phyloP scores from a whole-genome alignment of 2,888 invertebrate genomes.

The Druceiella hillmani region DNA sequence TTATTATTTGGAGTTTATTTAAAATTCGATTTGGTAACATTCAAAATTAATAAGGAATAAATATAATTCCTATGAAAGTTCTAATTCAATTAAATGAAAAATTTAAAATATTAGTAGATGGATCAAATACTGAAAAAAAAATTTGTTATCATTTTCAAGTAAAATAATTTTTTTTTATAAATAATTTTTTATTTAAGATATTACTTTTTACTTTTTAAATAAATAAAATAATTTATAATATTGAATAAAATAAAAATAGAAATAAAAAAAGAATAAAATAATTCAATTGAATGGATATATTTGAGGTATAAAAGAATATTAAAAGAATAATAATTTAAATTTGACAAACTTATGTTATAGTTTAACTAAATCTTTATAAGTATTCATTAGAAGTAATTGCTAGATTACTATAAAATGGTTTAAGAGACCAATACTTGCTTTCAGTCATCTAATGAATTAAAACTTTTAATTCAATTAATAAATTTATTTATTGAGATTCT shows the following conservation, averaged over 20 bases:
- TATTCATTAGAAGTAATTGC: conserved; percentile 59
- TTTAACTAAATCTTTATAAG: conserved; percentile 58
- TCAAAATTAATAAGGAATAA: conserved; percentile 51
- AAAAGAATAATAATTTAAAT: conserved; percentile 53
- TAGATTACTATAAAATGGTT: conserved; percentile 60
- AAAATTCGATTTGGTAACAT: conserved; percentile 49
- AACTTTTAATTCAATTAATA: conserved; percentile 54
- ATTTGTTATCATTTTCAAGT: conserved; percentile 62
- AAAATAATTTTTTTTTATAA: conserved; percentile 28
- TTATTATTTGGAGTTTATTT: conserved; percentile 40
- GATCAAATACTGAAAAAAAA: conserved; percentile 66
- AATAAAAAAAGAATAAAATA: conserved; percentile 41
- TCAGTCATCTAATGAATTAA: conserved; percentile 60
- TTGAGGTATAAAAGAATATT: conserved; percentile 65
- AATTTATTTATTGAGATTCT: conserved; percentile 48
- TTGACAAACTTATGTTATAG: conserved; percentile 57
- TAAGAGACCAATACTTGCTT: conserved; percentile 67
- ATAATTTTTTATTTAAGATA: conserved; percentile 29
- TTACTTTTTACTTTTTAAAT: conserved; percentile 30
- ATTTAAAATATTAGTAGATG: conserved; percentile 46
- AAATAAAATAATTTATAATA: conserved; percentile 49
- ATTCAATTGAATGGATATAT: conserved; percentile 58
- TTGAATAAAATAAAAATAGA: conserved; percentile 45
- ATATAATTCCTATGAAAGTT: conserved; percentile 44
- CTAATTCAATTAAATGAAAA: conserved; percentile 57